Base-by-base conservation (phyloP, 2,888 invertebrate species). In the Epinotia brunnichana region DNA sequence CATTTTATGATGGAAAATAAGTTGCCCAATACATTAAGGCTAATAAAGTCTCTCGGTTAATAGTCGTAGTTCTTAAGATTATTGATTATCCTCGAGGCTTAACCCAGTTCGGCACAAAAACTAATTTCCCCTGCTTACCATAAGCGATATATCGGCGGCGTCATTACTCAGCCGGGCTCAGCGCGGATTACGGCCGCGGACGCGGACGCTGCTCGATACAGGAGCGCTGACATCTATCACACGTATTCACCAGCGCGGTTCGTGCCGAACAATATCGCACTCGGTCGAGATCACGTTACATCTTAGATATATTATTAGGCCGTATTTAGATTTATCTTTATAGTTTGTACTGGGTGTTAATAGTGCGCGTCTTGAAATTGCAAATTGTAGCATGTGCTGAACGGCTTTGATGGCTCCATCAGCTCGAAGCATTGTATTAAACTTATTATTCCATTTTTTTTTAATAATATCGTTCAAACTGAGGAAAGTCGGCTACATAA, bases 71-170 rank as follows among this genome's bases (percentile, higher is more conserved):
- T 51, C 56, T 56, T 66, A 66, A 41, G 54, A 66, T 24, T 66
- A 66, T 66, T 66, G 66, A 66, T 41, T 35, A 63, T 62, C 61
- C 53, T 21, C 62, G 1, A 13, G 10, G 66, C 54, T 66, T 66
- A 66, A 56, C 66, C 66, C 54, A 66, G 54, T 41, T 56, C 54
- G n/a, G 63, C 54, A 56, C 54, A 66, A 56, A 66, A 66, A 66
- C 66, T 66, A 66, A 66, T 66, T 66, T 66, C 66, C 24, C 54
- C 21, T 62, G 21, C 24, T 66, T 66, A 66, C 54, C 51, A 66
- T 64, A 64, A 54, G 41, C 66, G 54, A 41, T 66, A 66, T 54
- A 54, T 51, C 17, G 53, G 41, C 44, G 56, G 19, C 41, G 53
- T 24, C 66, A 66, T 66, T 41, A 66, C 66, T 66, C 66, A 66